A percentile compares a stretch with the other conserved stretches of the same genome.
Evolutionary conservation across 2,113 vertebrate species (phyloP).

Genomic region (Antechinus flavipes): DNA sequence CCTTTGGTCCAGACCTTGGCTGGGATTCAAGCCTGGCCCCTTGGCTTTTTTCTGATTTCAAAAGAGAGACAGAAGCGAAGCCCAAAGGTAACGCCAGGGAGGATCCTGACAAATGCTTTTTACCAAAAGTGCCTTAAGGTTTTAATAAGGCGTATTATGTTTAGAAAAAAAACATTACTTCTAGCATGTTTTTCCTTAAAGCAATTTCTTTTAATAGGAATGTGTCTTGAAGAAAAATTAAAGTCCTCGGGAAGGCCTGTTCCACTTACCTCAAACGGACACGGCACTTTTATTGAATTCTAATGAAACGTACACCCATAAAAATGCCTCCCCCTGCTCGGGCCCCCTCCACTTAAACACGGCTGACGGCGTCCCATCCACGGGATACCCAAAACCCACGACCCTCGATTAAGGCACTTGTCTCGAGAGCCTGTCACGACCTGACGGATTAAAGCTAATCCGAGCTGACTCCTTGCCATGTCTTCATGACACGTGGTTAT

Average conservation of each 20-base stretch:
- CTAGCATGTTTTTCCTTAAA: conserved; percentile 68
- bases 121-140: conserved; percentile 40
- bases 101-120: neutral
- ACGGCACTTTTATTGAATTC: conserved; percentile 81
- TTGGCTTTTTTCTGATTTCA: neutral
- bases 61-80: neutral
- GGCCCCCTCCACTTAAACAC: conserved; percentile 70
- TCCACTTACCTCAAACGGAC: conserved; percentile 78
- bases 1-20: neutral
- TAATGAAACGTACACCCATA: conserved; percentile 82
- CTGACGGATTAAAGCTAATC: conserved; percentile 84
- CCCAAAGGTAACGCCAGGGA: neutral
- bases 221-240: conserved; percentile 74
- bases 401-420: conserved; percentile 77
- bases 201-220: conserved; percentile 73
- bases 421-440: conserved; percentile 81
- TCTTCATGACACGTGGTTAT: conserved; percentile 82
- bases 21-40: neutral
- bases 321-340: conserved; percentile 60
- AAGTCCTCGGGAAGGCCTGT: conserved; percentile 68
- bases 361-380: conserved; percentile 32
- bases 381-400: conserved; percentile 59
- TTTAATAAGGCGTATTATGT: conserved; percentile 65
- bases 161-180: conserved; percentile 67
- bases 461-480: conserved; percentile 78